Evolutionary conservation across 2,888 invertebrate species (phyloP).

Genomic region (Sabellastarte sp.): DNA sequence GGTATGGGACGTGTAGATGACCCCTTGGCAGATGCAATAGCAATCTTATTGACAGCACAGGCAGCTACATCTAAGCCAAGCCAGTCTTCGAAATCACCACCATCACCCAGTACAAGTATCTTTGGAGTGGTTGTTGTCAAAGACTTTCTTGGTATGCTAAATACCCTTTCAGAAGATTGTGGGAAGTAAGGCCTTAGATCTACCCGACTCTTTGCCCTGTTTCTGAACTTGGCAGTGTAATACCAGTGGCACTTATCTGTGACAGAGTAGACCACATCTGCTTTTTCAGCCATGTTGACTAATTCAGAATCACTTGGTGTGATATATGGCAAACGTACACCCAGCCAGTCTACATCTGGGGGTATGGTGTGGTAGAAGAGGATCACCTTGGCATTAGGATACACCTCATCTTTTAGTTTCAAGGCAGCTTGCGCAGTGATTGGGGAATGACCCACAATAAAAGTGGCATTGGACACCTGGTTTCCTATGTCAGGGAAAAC

Average conservation of each 20-base stretch:
- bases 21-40: not conserved
- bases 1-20: not conserved
- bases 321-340: slow-evolving; percentile 14
- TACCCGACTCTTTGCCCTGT: slow-evolving; percentile 16
- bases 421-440: slow-evolving; percentile 27
- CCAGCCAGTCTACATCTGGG: slow-evolving; percentile 18
- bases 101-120: slow-evolving; percentile 14
- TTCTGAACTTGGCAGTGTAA: slow-evolving; percentile 28
- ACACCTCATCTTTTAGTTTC: slow-evolving; percentile 12
- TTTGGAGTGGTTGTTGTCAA: not conserved
- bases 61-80: slow-evolving; percentile 28
- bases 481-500: not conserved
- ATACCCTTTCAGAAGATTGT: slow-evolving; percentile 21
- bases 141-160: slow-evolving; percentile 11
- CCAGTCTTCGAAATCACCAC: slow-evolving; percentile 9
- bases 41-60: slow-evolving; percentile 22
- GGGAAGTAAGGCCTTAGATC: slow-evolving; percentile 29
- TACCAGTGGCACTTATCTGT: slow-evolving; percentile 28
- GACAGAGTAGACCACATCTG: slow-evolving; percentile 29
- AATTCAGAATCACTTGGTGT: slow-evolving; percentile 16
- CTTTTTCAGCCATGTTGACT: slow-evolving; percentile 19
- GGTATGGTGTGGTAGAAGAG: slow-evolving; percentile 31
- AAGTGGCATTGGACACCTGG: slow-evolving; percentile 12
- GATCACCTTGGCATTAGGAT: slow-evolving; percentile 22
- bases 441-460: slow-evolving; percentile 30